These are phyloP conservation scores for Gambelia wislizenii DNA, from an alignment of 2,797 vertebrate species.

Conservation along the genomic window DNA sequence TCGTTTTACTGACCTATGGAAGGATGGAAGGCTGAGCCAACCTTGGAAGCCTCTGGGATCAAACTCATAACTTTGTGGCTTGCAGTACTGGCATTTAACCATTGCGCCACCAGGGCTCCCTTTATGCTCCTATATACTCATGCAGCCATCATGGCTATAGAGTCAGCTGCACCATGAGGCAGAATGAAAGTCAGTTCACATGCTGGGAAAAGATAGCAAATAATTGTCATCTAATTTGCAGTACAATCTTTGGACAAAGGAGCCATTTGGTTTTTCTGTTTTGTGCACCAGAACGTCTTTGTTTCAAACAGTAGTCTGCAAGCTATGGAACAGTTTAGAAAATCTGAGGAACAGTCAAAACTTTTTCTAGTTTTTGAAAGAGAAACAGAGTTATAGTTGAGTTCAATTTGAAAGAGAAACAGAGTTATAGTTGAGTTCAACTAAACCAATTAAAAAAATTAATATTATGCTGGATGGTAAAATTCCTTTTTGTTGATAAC, in stretches of 20 bases:
- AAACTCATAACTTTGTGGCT: too few relatives aligned
- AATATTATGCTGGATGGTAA: constrained; percentile 32
- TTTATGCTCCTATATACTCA: too few relatives aligned
- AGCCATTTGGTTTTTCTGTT: neutral
- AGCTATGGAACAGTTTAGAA: neutral
- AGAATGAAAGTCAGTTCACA: neutral
- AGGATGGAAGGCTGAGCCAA: too few relatives aligned
- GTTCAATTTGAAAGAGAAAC: neutral
- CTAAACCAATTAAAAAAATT: too few relatives aligned
- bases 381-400: neutral
- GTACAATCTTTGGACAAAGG: neutral
- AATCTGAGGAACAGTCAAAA: too few relatives aligned
- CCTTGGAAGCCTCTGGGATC: too few relatives aligned
- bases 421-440: neutral
- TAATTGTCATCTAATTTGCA: neutral
- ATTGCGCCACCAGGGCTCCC: too few relatives aligned
- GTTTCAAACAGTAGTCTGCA: neutral
- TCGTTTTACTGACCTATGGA: too few relatives aligned
- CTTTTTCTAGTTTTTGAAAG: too few relatives aligned
- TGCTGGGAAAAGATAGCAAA: neutral
- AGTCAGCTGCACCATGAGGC: neutral
- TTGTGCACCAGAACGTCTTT: neutral
- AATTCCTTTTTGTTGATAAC: neutral
- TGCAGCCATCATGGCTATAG: neutral
- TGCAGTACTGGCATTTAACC: too few relatives aligned